These are phyloP conservation scores for Plestiodon gilberti DNA, from an alignment of 2,113 vertebrate genomes.

Conservation along the genomic window DNA sequence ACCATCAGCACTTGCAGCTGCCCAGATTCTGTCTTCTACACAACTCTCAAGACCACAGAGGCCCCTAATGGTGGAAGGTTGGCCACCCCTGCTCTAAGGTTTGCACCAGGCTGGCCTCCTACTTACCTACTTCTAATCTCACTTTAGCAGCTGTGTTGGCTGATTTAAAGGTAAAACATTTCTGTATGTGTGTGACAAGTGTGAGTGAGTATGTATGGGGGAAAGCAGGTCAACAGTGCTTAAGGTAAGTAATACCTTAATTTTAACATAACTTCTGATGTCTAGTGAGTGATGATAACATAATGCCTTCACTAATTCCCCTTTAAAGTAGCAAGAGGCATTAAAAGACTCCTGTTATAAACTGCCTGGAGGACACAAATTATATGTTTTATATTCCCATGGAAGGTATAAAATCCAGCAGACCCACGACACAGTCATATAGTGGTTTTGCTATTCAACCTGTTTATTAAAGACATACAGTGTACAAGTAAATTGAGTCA, in stretches of 20 bases:
- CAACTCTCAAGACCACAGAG: no score
- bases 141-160: background rate
- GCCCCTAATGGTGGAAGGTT: no score
- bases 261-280: constrained; percentile 66
- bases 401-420: constrained; percentile 35
- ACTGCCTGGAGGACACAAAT: constrained; percentile 58
- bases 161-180: background rate
- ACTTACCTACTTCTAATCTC: no score
- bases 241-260: constrained; percentile 70
- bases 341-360: constrained; percentile 46
- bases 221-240: constrained; percentile 73
- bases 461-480: constrained; percentile 36
- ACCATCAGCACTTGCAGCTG: no score
- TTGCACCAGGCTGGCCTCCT: no score
- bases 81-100: no score
- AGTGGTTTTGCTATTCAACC: constrained; percentile 11
- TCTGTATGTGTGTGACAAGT: constrained; percentile 41
- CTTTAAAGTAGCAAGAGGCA: constrained; percentile 49
- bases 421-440: constrained; percentile 1
- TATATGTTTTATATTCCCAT: constrained; percentile 55
- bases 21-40: no score
- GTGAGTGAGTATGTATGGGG: constrained; percentile 31
- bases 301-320: constrained; percentile 55
- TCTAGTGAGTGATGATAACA: constrained; percentile 52
- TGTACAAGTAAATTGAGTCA: constrained; percentile 15